A percentile compares a stretch with the other conserved stretches of the same genome.
Evolutionary conservation across 2,888 invertebrate genomes (phyloP).

Genomic region (Pegoplata infirma): DNA sequence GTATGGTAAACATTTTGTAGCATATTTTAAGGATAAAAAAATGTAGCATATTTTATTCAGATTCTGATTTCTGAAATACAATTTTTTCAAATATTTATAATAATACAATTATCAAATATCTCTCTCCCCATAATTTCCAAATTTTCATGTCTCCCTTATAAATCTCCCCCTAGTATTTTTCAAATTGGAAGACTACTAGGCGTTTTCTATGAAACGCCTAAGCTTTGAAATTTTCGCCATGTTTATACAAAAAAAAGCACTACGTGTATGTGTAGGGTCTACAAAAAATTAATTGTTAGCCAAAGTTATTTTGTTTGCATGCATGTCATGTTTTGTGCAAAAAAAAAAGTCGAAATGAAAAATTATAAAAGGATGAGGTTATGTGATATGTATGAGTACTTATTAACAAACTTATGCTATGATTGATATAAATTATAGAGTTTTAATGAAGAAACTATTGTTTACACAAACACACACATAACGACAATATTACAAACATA

Average conservation of each 20-base stretch:
- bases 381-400: constrained; percentile 3
- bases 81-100: no score
- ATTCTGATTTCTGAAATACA: no score
- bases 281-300: constrained; percentile 47
- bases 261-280: background rate
- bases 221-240: constrained; percentile 6
- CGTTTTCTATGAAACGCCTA: constrained; percentile 50
- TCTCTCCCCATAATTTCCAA: no score
- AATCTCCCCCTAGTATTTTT: background rate
- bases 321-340: constrained; percentile 36
- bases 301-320: constrained; percentile 46
- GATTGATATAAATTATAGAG: constrained; percentile 54
- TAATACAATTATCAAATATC: background rate
- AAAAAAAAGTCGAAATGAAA: constrained; percentile 4
- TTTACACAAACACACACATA: constrained; percentile 3
- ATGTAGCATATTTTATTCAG: no score
- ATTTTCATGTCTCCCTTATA: background rate
- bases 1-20: no score
- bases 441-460: background rate
- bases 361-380: constrained; percentile 20
- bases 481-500: background rate
- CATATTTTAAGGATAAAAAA: no score
- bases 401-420: constrained; percentile 42
- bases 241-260: background rate
- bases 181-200: background rate